Base-by-base conservation (phyloP, 2,888 invertebrate species). In the Drosophila multiciliata region DNA sequence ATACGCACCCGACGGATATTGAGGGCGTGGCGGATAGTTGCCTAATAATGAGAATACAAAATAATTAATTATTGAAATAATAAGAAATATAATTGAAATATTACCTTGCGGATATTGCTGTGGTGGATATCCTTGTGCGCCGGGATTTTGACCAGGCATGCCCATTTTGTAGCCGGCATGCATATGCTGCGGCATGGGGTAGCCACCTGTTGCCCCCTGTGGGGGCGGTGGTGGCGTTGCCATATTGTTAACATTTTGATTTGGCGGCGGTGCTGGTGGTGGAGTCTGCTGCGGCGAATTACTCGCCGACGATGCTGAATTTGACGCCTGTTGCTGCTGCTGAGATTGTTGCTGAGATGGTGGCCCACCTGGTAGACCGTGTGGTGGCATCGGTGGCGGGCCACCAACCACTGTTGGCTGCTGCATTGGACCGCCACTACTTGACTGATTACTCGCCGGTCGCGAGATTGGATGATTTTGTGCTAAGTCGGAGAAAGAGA, bases 381-480 rank as follows among this genome's bases (percentile, higher is more conserved):
- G 90, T 53, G 90, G 90, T 69, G 91, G 92, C 80, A 92, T 88
- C 50, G 91, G 91, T 36, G 91, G 92, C 48, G 89, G 83, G 11
- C 90, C 87, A 48, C 80, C 78, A 36, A 87, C 83, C 15, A 85
- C 82, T 26, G 91, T 80, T 7, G 91, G 88, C 54, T 92, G 92
- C 66, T 91, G 91, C 90, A 92, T 92, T 67, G 90, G 91, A 72
- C 91, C 92, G 66, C 91, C 92, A 75, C 92, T 92, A 94, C 94
- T 95, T 94, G 95, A 94, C 83, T 95, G 96, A 92, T 95, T 95
- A 93, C 98, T 98, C 91, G 98, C 97, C 93, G 98, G 98, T 93
- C 98, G 96, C 93, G 98, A 98, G 96, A 98, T 98, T 94, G 97
- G 97, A 96, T 97, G 96, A 96, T 96, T 98, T 96, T 97, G 97